Percentiles rank a stretch among this genome's conserved stretches.
Conservation (phyloP, 2,113 vertebrate genomes). For the Elachura formosa region DNA sequence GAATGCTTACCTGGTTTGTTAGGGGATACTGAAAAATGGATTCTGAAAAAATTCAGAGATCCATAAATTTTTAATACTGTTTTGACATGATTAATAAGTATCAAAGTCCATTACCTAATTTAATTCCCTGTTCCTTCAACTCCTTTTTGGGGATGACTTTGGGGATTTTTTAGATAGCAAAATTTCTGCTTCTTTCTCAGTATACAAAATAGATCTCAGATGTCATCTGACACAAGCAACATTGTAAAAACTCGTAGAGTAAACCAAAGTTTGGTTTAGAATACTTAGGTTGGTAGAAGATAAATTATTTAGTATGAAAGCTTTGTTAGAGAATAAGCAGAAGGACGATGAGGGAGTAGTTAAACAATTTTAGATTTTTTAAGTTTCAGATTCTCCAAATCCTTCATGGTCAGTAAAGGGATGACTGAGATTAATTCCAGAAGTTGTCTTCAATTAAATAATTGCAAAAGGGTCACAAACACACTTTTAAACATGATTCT, state of each 20-base stretch:
- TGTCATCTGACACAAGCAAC: not conserved
- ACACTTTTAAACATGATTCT: not conserved
- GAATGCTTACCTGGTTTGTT: not conserved
- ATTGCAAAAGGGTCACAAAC: not conserved
- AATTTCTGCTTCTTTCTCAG: not conserved
- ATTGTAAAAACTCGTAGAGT: not conserved
- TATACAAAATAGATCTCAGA: not conserved
- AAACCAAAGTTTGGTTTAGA: not conserved
- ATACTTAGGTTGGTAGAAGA: not conserved
- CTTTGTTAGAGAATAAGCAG: not conserved
- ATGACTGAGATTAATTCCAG: not conserved
- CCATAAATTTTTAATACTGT: not conserved
- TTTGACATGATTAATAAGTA: not conserved
- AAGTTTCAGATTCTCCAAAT: not conserved
- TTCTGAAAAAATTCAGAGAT: not conserved
- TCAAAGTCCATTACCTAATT: not conserved
- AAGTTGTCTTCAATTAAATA: not conserved
- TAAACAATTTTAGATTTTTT: constrained; percentile 1
- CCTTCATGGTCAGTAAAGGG: not conserved
- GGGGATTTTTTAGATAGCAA: not conserved
- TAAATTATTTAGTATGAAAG: not conserved
- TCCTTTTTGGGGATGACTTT: not conserved
- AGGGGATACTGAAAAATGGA: not conserved
- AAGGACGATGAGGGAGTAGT: not conserved
- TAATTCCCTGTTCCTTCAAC: not conserved